Percentiles rank a stretch among this genome's conserved stretches.
Evolutionary conservation across 2,888 invertebrate species (phyloP).

Genomic region (Allophyes oxyacanthae): DNA sequence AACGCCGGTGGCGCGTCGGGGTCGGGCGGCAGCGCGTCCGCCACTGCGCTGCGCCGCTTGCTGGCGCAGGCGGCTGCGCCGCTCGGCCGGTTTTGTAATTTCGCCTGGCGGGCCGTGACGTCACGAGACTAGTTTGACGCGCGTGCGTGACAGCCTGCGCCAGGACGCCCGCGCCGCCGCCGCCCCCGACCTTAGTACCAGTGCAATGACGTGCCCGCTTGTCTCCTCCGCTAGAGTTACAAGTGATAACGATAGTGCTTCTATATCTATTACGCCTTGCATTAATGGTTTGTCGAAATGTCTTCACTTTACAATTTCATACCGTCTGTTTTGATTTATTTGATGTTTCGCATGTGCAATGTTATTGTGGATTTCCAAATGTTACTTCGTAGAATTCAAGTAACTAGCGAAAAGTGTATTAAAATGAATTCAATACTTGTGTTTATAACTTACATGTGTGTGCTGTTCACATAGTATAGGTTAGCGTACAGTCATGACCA

Average conservation of each 20-base stretch:
- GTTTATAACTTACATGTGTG: slow-evolving; percentile 58
- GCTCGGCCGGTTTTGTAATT: slow-evolving; percentile 87
- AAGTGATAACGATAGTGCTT: slow-evolving; percentile 58
- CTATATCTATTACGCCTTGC: slow-evolving; percentile 21
- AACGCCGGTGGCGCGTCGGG: slow-evolving; percentile 84
- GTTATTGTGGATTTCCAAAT: slow-evolving; percentile 8
- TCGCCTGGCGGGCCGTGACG: slow-evolving; percentile 87
- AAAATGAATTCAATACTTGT: slow-evolving; percentile 40
- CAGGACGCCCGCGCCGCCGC: slow-evolving; percentile 82
- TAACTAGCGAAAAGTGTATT: slow-evolving; percentile 14
- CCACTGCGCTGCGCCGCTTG: slow-evolving; percentile 83
- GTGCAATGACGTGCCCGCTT: slow-evolving; percentile 85
- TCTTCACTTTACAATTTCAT: slow-evolving; percentile 16
- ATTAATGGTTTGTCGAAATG: slow-evolving; percentile 36
- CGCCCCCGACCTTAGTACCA: slow-evolving; percentile 84
- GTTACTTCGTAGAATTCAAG: slow-evolving; percentile 11
- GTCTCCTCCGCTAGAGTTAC: slow-evolving; percentile 61
- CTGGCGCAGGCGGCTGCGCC: slow-evolving; percentile 75
- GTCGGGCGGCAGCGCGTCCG: slow-evolving; percentile 86
- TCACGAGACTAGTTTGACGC: slow-evolving; percentile 88
- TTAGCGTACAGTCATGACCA: slow-evolving; percentile 57
- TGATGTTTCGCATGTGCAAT: slow-evolving; percentile 19
- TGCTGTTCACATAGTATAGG: slow-evolving; percentile 54
- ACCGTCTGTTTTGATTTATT: slow-evolving; percentile 27
- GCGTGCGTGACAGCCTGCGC: slow-evolving; percentile 85